Percentiles rank a stretch among this genome's conserved stretches.
Conservation (phyloP, 2,113 vertebrate genomes). For the Spilogale gracilis region DNA sequence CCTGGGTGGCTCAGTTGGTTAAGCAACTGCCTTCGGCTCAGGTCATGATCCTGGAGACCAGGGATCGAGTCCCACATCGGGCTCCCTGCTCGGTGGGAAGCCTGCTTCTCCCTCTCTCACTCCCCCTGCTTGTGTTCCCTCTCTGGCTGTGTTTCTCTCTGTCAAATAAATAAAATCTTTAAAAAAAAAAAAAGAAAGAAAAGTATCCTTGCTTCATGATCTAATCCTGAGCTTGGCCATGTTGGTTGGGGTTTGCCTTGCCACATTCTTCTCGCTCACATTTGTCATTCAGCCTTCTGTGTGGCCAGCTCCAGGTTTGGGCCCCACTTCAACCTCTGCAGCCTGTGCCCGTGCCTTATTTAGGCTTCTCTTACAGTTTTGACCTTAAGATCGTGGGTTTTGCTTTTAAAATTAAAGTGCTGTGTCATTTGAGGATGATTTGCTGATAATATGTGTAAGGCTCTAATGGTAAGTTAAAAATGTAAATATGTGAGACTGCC, state of each 20-base stretch:
- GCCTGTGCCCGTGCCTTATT: neutral
- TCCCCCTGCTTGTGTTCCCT: too few species aligned
- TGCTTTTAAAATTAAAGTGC: conserved; percentile 29
- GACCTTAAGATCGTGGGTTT: neutral
- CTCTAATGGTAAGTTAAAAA: neutral
- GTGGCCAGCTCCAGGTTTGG: neutral
- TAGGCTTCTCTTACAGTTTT: neutral
- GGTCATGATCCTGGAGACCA: too few species aligned
- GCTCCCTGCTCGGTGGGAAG: too few species aligned
- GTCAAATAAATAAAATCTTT: too few species aligned
- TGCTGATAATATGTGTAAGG: neutral
- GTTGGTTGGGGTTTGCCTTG: neutral
- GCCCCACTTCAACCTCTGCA: neutral
- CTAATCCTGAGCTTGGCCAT: neutral
- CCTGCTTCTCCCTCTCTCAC: too few species aligned
- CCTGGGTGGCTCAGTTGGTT: too few species aligned
- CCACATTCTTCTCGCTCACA: neutral
- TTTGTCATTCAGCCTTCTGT: neutral
- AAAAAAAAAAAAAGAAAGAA: too few species aligned
- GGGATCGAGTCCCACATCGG: too few species aligned
- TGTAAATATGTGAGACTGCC: neutral
- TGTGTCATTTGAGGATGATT: neutral
- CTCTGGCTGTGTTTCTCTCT: too few species aligned
- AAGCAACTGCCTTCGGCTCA: too few species aligned
- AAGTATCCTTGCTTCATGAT: neutral